Conservation (phyloP, 2,797 vertebrate genomes). For the Erithacus rubecula region DNA sequence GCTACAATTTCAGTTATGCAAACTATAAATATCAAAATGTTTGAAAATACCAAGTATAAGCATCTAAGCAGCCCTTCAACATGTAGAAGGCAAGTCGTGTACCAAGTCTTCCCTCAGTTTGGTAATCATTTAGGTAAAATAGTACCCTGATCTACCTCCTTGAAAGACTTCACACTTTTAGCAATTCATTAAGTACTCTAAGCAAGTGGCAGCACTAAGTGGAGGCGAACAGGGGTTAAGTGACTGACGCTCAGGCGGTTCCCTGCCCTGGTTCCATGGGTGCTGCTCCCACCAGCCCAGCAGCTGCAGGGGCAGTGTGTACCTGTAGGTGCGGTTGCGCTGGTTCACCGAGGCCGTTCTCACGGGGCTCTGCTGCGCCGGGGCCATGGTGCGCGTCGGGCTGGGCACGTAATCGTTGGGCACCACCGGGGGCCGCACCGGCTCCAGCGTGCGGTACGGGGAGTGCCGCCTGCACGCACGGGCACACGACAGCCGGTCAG, state of each 20-base stretch:
- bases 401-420: constrained; percentile 99
- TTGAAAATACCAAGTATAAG: neutral
- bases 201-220: neutral
- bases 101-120: neutral
- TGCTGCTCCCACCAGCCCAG: neutral
- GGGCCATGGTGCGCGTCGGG: constrained; percentile 94
- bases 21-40: neutral
- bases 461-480: constrained; percentile 92
- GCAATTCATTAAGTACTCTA: neutral
- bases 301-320: constrained; percentile 23
- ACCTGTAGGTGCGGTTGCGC: constrained; percentile 99
- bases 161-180: neutral
- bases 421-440: constrained; percentile 97
- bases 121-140: neutral
- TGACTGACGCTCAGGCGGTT: neutral
- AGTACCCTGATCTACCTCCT: neutral
- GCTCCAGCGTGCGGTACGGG: constrained; percentile 98
- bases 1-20: neutral
- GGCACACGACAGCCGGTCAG: constrained; percentile 36
- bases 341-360: constrained; percentile 97
- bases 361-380: constrained; percentile 93
- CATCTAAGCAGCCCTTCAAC: neutral
- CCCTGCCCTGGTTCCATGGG: neutral
- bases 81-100: neutral
- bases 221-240: neutral